These are phyloP conservation scores for Pachyramphus minor DNA, from an alignment of 2,113 vertebrate species.

Conservation along the genomic window DNA sequence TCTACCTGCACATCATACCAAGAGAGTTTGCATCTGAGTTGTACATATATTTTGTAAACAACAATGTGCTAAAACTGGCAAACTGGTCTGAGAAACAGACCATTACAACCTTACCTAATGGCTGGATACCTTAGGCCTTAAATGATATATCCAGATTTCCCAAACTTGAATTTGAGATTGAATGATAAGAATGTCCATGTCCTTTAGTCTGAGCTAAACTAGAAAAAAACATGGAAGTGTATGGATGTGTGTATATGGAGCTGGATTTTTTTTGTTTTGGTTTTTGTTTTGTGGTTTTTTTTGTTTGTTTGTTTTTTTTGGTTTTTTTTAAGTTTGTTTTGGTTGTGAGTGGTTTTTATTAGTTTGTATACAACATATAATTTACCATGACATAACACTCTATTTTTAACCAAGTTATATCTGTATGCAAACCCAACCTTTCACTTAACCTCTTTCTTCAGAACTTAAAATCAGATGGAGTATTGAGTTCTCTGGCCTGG, in stretches of 20 bases:
- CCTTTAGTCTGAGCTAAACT: background rate
- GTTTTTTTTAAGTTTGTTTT: background rate
- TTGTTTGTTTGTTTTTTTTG: fast-evolving
- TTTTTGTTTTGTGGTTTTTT: background rate
- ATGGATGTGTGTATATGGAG: background rate
- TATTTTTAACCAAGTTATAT: background rate
- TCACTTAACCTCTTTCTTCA: background rate
- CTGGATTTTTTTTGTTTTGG: fast-evolving
- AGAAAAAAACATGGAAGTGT: background rate
- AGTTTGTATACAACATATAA: background rate
- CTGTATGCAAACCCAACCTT: background rate
- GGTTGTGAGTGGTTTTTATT: background rate
- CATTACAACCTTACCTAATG: background rate
- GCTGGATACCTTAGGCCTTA: background rate
- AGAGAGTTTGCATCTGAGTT: background rate
- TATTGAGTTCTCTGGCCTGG: background rate
- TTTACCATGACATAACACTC: background rate
- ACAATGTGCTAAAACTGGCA: background rate
- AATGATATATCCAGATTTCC: background rate
- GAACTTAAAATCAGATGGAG: background rate
- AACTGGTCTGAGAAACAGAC: background rate
- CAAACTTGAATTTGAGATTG: background rate
- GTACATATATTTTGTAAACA: background rate
- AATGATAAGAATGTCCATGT: background rate
- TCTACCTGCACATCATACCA: background rate